Evolutionary conservation across 2,888 invertebrate species (phyloP).

Genomic region (Ornithoptera alexandrae): DNA sequence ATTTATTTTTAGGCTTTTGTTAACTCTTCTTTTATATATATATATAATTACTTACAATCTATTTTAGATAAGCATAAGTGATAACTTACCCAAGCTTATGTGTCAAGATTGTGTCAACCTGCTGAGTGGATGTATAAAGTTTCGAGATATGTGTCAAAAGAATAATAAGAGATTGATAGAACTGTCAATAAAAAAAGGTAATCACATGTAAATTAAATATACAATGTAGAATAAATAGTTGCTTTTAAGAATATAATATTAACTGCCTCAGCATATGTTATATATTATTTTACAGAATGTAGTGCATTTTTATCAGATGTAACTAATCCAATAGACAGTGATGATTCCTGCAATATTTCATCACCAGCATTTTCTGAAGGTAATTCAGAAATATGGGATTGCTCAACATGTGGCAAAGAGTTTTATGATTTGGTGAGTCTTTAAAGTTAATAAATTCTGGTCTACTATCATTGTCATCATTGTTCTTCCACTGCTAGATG

Average conservation of each 20-base stretch:
- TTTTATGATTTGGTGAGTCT: constrained; percentile 55
- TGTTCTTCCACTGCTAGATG: no score
- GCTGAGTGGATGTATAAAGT: constrained; percentile 67
- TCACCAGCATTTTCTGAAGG: constrained; percentile 58
- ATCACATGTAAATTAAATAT: constrained; percentile 2
- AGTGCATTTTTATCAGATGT: constrained; percentile 38
- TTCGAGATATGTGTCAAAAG: constrained; percentile 64
- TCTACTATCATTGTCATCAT: background rate
- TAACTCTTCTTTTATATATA: background rate
- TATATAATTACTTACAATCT: constrained; percentile 8
- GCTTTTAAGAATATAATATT: background rate
- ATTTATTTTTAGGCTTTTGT: no score
- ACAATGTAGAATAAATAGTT: background rate
- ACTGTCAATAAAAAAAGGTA: constrained; percentile 62
- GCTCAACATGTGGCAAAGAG: constrained; percentile 52
- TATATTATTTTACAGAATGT: constrained; percentile 36
- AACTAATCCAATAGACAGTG: constrained; percentile 44
- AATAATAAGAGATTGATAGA: constrained; percentile 53
- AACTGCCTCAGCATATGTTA: no score
- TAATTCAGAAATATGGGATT: constrained; percentile 52
- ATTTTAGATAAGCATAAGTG: constrained; percentile 54
- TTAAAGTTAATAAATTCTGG: background rate
- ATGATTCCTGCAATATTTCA: constrained; percentile 55
- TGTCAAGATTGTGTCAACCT: constrained; percentile 65
- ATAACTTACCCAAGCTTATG: constrained; percentile 58